Conservation (phyloP, 2,113 vertebrate species). For the Psilopsiagon aurifrons region DNA sequence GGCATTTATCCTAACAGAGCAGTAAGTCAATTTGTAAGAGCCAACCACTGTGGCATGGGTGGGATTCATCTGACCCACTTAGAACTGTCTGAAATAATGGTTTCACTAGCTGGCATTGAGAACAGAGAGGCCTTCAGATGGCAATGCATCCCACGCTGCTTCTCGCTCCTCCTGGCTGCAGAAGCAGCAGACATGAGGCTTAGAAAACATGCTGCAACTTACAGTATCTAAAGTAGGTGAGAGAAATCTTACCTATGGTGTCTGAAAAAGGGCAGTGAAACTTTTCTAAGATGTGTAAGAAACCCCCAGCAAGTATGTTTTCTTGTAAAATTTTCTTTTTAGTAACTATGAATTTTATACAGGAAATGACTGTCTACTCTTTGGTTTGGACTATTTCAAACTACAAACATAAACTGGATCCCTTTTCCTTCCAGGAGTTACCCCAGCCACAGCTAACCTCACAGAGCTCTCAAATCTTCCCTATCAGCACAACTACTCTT, state of each 20-base stretch:
- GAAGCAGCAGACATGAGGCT: background rate
- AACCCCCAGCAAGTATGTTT: background rate
- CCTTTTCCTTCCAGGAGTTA: background rate
- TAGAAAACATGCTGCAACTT: background rate
- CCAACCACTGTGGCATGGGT: background rate
- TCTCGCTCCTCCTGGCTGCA: background rate
- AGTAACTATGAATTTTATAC: background rate
- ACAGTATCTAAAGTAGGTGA: background rate
- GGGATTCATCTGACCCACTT: background rate
- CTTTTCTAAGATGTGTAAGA: background rate
- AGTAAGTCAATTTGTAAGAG: background rate
- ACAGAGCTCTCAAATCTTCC: background rate
- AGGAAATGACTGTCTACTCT: background rate
- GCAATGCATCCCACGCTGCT: fast-evolving
- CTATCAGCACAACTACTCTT: background rate
- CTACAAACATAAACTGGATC: background rate
- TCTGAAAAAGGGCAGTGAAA: background rate
- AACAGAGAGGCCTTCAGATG: background rate
- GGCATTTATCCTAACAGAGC: background rate
- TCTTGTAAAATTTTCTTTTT: background rate
- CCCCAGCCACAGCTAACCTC: background rate
- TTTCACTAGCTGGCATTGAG: background rate
- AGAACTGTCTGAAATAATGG: background rate
- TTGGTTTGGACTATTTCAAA: background rate
- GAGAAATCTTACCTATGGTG: background rate